Evolutionary conservation across 2,888 invertebrate genomes (phyloP).

Genomic region (Physocephala rufipes): DNA sequence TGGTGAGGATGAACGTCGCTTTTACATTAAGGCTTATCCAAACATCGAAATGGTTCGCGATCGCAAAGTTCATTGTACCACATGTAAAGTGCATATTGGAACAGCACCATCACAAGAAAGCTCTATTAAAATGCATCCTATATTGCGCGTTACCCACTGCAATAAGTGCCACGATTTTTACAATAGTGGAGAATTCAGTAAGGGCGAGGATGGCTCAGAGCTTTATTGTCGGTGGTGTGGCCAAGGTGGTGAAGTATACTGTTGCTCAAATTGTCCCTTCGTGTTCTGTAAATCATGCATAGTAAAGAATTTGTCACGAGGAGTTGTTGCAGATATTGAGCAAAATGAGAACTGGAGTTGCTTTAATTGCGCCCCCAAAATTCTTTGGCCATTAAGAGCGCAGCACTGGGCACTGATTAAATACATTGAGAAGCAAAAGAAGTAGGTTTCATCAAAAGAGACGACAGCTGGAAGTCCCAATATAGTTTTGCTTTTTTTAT

Average conservation of each 20-base stretch:
- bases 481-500: neutral
- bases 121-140: slow-evolving; percentile 77
- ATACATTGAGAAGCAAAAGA: slow-evolving; percentile 72
- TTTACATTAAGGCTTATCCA: slow-evolving; percentile 69
- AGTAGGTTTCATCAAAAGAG: slow-evolving; percentile 49
- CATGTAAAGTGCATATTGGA: slow-evolving; percentile 80
- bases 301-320: slow-evolving; percentile 74
- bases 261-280: slow-evolving; percentile 79
- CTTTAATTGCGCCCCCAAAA: slow-evolving; percentile 76
- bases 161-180: slow-evolving; percentile 79
- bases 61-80: slow-evolving; percentile 76
- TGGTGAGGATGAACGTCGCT: slow-evolving; percentile 68
- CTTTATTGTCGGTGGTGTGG: slow-evolving; percentile 87
- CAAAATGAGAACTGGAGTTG: slow-evolving; percentile 83
- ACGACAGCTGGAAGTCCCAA: neutral
- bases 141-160: slow-evolving; percentile 78
- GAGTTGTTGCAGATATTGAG: slow-evolving; percentile 76
- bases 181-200: slow-evolving; percentile 82
- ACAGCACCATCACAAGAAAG: slow-evolving; percentile 72
- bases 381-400: slow-evolving; percentile 74
- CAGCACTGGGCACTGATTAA: slow-evolving; percentile 77
- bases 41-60: slow-evolving; percentile 71
- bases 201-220: slow-evolving; percentile 85
- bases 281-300: slow-evolving; percentile 84
- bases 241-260: slow-evolving; percentile 81